Conservation (phyloP, 2,888 invertebrate species). For the Eulithis testata region DNA sequence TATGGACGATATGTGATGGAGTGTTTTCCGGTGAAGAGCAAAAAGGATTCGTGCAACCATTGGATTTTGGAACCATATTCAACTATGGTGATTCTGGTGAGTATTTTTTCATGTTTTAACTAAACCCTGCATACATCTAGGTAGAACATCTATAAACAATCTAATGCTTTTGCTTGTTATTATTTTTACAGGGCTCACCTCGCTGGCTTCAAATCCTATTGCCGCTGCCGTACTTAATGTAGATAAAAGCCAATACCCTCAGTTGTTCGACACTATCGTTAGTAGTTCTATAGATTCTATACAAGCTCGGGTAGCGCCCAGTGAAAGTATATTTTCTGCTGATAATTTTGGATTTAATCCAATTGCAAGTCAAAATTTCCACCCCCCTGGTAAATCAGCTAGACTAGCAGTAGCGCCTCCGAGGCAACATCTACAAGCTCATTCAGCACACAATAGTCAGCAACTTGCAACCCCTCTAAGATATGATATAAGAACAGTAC, state of each 20-base stretch:
- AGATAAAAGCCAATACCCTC: slow-evolving; percentile 78
- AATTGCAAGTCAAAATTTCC: slow-evolving; percentile 76
- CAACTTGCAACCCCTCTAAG: slow-evolving; percentile 67
- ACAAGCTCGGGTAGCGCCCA: slow-evolving; percentile 70
- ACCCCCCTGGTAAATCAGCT: slow-evolving; percentile 63
- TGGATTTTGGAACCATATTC: slow-evolving; percentile 84
- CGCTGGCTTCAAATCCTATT: slow-evolving; percentile 76
- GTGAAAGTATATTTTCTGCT: slow-evolving; percentile 71
- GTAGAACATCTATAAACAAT: slow-evolving; percentile 1
- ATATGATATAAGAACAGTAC: slow-evolving; percentile 77
- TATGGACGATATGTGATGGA: slow-evolving; percentile 73
- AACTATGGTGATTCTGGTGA: slow-evolving; percentile 70
- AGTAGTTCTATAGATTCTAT: slow-evolving; percentile 80
- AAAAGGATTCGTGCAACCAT: slow-evolving; percentile 79
- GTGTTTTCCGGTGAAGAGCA: slow-evolving; percentile 65
- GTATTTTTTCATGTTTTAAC: slow-evolving; percentile 33
- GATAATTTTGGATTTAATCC: slow-evolving; percentile 79
- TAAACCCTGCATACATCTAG: slow-evolving; percentile 3
- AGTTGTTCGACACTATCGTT: slow-evolving; percentile 75
- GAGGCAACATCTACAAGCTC: slow-evolving; percentile 49
- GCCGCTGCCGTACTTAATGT: slow-evolving; percentile 72
- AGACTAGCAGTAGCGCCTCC: slow-evolving; percentile 62
- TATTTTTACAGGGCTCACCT: slow-evolving; percentile 73
- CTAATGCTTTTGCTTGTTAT: slow-evolving; percentile 50
- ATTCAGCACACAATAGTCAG: slow-evolving; percentile 51